phyloP scores from a whole-genome alignment of 1,140 invertebrate genomes.

The Charaxes varanes region DNA sequence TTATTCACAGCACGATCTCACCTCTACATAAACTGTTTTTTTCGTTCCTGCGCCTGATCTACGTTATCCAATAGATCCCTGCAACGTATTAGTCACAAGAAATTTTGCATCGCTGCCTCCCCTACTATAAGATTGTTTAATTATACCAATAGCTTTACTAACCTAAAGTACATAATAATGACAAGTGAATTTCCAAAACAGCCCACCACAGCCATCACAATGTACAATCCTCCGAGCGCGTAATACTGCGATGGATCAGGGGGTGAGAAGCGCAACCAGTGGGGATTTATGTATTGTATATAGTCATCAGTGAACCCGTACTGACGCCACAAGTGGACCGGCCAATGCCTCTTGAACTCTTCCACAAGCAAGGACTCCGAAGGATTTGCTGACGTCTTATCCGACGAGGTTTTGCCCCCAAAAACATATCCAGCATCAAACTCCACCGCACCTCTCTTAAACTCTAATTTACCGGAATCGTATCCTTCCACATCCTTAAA shows the following conservation, averaged over 20 bases:
- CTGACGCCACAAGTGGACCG: slow-evolving; percentile 68
- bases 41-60: too few relatives aligned
- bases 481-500: slow-evolving; percentile 10
- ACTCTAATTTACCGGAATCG: slow-evolving; percentile 2
- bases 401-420: slow-evolving; percentile 1
- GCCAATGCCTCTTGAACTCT: slow-evolving; percentile 57
- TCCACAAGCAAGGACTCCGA: slow-evolving; percentile 21
- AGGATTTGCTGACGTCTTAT: slow-evolving; percentile 1
- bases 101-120: too few relatives aligned
- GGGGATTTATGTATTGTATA: slow-evolving; percentile 75
- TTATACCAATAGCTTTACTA: too few relatives aligned
- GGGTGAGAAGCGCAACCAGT: slow-evolving; percentile 79
- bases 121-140: too few relatives aligned
- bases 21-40: too few relatives aligned
- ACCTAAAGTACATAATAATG: slow-evolving; percentile 33
- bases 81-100: too few relatives aligned
- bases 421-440: slow-evolving; percentile 8
- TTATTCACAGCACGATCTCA: too few relatives aligned
- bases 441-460: slow-evolving; percentile 11
- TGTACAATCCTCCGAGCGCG: slow-evolving; percentile 75
- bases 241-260: slow-evolving; percentile 73
- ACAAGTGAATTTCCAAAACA: slow-evolving; percentile 75
- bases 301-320: slow-evolving; percentile 75
- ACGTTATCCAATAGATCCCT: too few relatives aligned
- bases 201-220: slow-evolving; percentile 75